A percentile compares a stretch with the other conserved stretches of the same genome.
These are phyloP conservation scores for Crotalus viridis DNA, from an alignment of 2,113 vertebrate species.

Conservation along the genomic window DNA sequence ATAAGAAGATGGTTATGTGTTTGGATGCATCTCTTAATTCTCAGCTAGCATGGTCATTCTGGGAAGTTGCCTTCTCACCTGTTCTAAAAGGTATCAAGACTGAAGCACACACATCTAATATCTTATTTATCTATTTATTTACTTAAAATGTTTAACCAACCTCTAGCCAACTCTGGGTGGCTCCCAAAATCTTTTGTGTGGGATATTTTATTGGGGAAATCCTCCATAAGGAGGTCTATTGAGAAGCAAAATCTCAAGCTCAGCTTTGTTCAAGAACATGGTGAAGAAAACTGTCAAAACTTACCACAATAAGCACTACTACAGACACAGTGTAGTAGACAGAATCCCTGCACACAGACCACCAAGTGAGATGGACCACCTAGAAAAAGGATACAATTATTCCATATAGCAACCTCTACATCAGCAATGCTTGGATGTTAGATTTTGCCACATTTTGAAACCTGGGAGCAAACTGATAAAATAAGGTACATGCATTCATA, in stretches of 20 bases:
- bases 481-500: not conserved
- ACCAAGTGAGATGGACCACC: slow-evolving; percentile 91
- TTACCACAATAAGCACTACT: slow-evolving; percentile 88
- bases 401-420: slow-evolving; percentile 13
- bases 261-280: not conserved
- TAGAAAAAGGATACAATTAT: slow-evolving; percentile 58
- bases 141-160: not conserved
- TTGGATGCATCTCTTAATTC: not conserved
- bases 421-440: not conserved
- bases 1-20: not conserved
- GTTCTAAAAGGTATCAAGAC: not conserved
- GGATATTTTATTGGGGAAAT: not conserved
- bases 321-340: slow-evolving; percentile 90
- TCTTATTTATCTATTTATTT: not conserved
- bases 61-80: not conserved
- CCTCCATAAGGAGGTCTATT: not conserved
- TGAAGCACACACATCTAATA: not conserved
- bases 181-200: not conserved
- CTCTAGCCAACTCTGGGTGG: not conserved
- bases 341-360: slow-evolving; percentile 94
- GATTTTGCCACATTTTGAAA: not conserved
- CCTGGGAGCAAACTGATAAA: not conserved
- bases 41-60: not conserved
- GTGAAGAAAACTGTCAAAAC: slow-evolving; percentile 54
- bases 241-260: not conserved